Conservation (phyloP, 2,113 vertebrate species). For the Rhegmatorhina hoffmannsi region DNA sequence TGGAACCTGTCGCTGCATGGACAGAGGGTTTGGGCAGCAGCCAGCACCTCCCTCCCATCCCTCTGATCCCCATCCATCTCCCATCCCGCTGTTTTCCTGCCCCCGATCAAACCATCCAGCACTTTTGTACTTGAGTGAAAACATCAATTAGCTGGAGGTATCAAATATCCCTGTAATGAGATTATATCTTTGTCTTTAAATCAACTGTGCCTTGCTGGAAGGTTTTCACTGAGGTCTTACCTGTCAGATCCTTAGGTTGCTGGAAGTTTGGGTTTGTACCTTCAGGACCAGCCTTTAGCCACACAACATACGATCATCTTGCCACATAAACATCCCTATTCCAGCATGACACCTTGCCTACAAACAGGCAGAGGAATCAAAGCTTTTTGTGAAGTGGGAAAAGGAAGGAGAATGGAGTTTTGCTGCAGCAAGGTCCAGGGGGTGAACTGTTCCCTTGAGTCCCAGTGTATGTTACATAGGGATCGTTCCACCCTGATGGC, state of each 20-base stretch:
- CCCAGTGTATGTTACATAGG: rapidly evolving
- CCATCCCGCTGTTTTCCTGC: too few relatives aligned
- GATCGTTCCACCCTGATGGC: neutral
- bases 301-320: rapidly evolving
- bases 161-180: neutral
- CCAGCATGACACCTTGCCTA: neutral
- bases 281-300: neutral
- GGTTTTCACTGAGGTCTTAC: neutral
- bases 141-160: neutral
- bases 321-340: neutral
- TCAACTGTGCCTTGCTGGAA: neutral
- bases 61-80: neutral
- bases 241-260: neutral
- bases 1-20: rapidly evolving
- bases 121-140: neutral
- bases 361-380: neutral
- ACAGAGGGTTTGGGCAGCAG: neutral
- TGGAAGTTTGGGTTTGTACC: neutral
- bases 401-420: neutral
- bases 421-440: neutral
- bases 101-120: too few relatives aligned
- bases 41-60: neutral
- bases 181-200: neutral
- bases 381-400: neutral
- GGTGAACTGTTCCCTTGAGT: neutral